phyloP scores from a whole-genome alignment of 2,888 invertebrate genomes.

The Agrotis puta region DNA sequence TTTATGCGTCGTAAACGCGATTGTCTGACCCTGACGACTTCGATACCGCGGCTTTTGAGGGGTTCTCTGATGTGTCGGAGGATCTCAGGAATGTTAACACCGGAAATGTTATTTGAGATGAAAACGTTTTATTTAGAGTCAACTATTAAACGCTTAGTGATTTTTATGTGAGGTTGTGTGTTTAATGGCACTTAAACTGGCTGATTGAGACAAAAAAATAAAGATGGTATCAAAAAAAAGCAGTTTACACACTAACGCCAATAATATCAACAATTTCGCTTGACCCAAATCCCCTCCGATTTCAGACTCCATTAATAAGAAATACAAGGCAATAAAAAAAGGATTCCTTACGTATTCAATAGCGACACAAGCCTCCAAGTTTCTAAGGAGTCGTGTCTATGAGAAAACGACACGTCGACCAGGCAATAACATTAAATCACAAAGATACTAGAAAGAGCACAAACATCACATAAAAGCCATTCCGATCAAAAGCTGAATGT shows the following conservation, averaged over 20 bases:
- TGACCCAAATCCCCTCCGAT: conserved; percentile 42
- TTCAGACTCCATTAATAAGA: conserved; percentile 68
- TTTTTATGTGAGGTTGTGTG: neutral
- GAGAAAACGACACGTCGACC: conserved; percentile 78
- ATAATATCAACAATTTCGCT: conserved; percentile 38
- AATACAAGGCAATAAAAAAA: conserved; percentile 67
- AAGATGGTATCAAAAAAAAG: neutral
- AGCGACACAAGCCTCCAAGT: conserved; percentile 66
- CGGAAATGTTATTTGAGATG: conserved; percentile 65
- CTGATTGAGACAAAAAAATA: neutral
- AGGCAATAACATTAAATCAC: conserved; percentile 86
- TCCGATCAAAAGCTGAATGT: conserved; percentile 88
- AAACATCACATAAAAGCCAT: conserved; percentile 90
- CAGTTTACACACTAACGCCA: neutral
- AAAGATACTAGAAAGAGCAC: conserved; percentile 82
- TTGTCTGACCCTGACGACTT: conserved; percentile 87
- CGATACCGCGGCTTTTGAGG: conserved; percentile 77
- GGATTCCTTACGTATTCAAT: conserved; percentile 68
- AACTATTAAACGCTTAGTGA: neutral
- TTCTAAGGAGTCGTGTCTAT: conserved; percentile 69
- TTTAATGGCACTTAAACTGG: conserved; percentile 23
- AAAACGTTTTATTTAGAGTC: conserved; percentile 8
- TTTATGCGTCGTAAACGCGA: conserved; percentile 91
- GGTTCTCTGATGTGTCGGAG: conserved; percentile 71
- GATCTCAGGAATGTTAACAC: conserved; percentile 74